Evolutionary conservation across 1,140 invertebrate species (phyloP).

Genomic region (Galendromus occidentalis): DNA sequence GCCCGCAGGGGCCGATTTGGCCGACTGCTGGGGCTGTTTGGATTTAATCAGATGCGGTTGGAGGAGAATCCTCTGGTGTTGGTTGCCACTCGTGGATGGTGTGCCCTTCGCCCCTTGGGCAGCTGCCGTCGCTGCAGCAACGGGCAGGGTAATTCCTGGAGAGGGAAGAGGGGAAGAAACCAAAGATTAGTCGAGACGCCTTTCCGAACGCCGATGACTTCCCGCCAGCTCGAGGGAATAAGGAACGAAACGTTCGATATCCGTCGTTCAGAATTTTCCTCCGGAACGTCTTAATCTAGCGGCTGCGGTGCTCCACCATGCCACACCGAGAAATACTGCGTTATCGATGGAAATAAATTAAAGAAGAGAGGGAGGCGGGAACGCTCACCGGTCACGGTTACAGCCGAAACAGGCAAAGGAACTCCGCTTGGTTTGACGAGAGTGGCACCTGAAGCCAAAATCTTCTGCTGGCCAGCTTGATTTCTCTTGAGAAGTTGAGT

Average conservation of each 20-base stretch:
- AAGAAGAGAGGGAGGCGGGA: too few relatives aligned
- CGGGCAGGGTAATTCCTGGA: constrained; percentile 4
- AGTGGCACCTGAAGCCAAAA: neutral
- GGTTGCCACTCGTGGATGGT: neutral
- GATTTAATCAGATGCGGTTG: neutral
- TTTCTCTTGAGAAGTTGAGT: neutral
- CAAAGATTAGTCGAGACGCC: too few relatives aligned
- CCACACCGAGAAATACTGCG: too few relatives aligned
- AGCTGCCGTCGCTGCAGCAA: neutral
- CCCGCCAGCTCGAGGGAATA: neutral
- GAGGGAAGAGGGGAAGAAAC: neutral
- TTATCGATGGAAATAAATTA: too few relatives aligned
- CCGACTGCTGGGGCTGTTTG: neutral
- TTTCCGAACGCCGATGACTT: neutral
- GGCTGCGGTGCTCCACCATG: too few relatives aligned
- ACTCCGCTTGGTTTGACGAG: constrained; percentile 12
- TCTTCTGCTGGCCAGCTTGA: constrained; percentile 4
- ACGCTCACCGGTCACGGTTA: constrained; percentile 18
- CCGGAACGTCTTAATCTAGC: too few relatives aligned
- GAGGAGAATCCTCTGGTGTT: neutral
- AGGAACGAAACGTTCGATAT: neutral
- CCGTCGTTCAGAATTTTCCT: neutral
- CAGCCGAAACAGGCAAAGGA: constrained; percentile 20
- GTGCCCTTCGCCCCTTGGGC: neutral
- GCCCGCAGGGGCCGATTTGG: neutral